Base-by-base conservation (phyloP, 1,140 invertebrate genomes). In the Trypoxylus dichotomus region DNA sequence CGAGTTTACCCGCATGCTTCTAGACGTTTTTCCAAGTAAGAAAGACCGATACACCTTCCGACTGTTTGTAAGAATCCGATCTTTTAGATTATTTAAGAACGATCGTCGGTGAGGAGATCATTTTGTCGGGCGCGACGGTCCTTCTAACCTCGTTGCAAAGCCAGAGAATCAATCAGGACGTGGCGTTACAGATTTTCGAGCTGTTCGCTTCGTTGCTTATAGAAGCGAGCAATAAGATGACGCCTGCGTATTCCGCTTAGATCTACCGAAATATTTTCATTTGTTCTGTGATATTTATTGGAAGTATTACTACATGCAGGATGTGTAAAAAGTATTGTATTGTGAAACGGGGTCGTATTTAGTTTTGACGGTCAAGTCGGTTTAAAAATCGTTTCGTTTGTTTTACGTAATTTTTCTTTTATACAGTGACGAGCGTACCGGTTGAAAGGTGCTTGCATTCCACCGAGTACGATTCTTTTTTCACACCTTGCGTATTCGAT, bases 101-200 rank as follows among this genome's bases (percentile, higher is more conserved):
- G 73, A 58, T 82, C 43, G 37, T 85, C 74, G 80, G 83, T 6
- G 78, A 83, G 25, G 73, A 77, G 0, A 79, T 75, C 3, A 32
- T 85, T 0, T 76, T 79, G 68, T 78, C 81, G 37, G 81, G 79
- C 27, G 5, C 83, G 0, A 78, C 60, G 41, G 68, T 84, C 15
- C 80, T 85, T 1, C 27, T 86, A 60, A 80, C 79, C 1, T 85
- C 84, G 2, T 60, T 86, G 25, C 85, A 86, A 82, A 82, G 80
- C 24, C 75, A 82, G 54, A 85, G 81, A 74, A 84, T 85, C 63
- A 86, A 86, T 78, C 75, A 82, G 78, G 84, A 86, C 76, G 79
- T 85, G 15, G 42, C 83, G 54, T 79, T 86, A 72, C 85, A 86
- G 80, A 77, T 84, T 25, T 83, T 86, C 74, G 84, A 86, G 73